phyloP scores from a whole-genome alignment of 2,888 invertebrate genomes.

The Nipponacmea schrenckii region DNA sequence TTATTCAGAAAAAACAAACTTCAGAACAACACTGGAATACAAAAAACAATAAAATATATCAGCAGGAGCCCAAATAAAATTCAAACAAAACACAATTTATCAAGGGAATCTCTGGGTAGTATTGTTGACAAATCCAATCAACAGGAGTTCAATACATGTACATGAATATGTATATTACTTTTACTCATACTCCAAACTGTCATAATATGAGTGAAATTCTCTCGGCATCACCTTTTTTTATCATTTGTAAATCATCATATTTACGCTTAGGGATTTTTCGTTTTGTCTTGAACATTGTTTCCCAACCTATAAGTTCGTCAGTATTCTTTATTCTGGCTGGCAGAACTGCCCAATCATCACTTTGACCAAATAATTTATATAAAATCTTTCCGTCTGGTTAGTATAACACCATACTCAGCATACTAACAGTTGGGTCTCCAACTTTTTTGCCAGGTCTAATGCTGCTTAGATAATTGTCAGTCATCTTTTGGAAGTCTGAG shows the following conservation, averaged over 20 bases:
- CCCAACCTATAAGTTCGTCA: not conserved
- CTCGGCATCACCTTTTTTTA: not conserved
- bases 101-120: too few species aligned
- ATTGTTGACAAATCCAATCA: too few species aligned
- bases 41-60: too few species aligned
- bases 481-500: not conserved
- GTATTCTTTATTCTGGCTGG: not conserved
- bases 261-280: not conserved
- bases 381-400: not conserved
- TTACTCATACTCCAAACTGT: not conserved
- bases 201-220: not conserved
- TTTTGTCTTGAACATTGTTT: not conserved
- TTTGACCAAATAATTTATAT: not conserved
- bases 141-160: too few species aligned
- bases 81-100: too few species aligned
- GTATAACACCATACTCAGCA: not conserved
- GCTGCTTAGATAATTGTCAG: not conserved
- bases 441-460: not conserved
- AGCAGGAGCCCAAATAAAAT: too few species aligned
- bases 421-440: not conserved
- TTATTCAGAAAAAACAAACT: too few species aligned
- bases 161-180: too few species aligned
- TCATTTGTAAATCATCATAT: not conserved
- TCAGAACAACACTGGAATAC: too few species aligned
- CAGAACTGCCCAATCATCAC: not conserved